Percentiles rank a stretch among this genome's conserved stretches.
Evolutionary conservation across 2,888 invertebrate species (phyloP).

Genomic region (Drosophila mercatorum): DNA sequence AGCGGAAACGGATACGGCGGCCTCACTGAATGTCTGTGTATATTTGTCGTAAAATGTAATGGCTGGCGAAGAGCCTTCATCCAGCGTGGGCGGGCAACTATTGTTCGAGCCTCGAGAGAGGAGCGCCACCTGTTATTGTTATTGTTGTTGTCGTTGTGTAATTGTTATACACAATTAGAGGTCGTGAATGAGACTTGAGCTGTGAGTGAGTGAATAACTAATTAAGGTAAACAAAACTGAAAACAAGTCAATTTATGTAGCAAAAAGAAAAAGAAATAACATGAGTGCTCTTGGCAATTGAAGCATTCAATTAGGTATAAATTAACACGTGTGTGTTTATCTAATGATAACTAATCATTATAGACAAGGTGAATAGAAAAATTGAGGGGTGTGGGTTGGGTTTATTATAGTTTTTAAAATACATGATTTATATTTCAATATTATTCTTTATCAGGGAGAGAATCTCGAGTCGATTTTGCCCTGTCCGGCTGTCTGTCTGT

Average conservation of each 20-base stretch:
- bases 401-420: too few relatives aligned
- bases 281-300: slow-evolving; percentile 6
- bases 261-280: neutral
- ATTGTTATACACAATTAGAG: slow-evolving; percentile 52
- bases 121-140: slow-evolving; percentile 53
- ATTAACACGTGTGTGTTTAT: slow-evolving; percentile 5
- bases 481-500: too few relatives aligned
- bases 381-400: neutral
- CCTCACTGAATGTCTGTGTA: slow-evolving; percentile 7
- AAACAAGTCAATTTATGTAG: slow-evolving; percentile 16
- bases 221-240: slow-evolving; percentile 34
- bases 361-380: neutral
- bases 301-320: slow-evolving; percentile 4
- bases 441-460: too few relatives aligned
- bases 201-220: slow-evolving; percentile 28
- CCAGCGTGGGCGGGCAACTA: slow-evolving; percentile 18
- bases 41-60: slow-evolving; percentile 64
- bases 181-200: slow-evolving; percentile 21
- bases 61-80: slow-evolving; percentile 25
- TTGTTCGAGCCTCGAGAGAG: slow-evolving; percentile 17
- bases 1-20: slow-evolving; percentile 73
- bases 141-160: slow-evolving; percentile 15
- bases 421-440: too few relatives aligned
- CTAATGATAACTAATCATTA: neutral
- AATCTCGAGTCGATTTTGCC: too few relatives aligned